Conservation (phyloP, 2,888 invertebrate genomes). For the Ornithoptera alexandrae region DNA sequence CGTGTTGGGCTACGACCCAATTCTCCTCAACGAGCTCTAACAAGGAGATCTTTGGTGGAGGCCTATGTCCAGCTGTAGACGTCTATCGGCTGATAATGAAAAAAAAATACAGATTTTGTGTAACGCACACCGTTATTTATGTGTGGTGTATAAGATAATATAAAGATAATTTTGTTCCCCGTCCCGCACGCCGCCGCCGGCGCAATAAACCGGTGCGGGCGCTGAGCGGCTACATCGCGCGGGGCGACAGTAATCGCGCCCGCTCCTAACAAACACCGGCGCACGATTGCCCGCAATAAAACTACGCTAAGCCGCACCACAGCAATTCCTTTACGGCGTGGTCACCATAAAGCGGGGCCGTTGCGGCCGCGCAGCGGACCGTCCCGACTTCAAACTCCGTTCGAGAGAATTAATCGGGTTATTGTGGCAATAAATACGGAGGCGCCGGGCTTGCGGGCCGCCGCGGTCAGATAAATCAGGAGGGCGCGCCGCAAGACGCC, state of each 20-base stretch:
- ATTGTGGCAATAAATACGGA: conserved; percentile 77
- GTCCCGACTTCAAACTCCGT: conserved; percentile 61
- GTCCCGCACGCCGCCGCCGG: not conserved
- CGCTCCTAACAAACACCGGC: conserved; percentile 17
- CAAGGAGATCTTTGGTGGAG: too few relatives aligned
- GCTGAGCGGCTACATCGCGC: conserved; percentile 13
- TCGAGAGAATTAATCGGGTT: conserved; percentile 73
- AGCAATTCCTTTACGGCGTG: conserved; percentile 24
- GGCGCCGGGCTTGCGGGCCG: conserved; percentile 69
- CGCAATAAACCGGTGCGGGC: conserved; percentile 3
- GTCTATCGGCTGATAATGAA: too few relatives aligned
- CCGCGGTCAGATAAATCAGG: conserved; percentile 75
- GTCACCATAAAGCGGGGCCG: conserved; percentile 36
- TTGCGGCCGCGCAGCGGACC: conserved; percentile 33
- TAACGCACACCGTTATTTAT: not conserved
- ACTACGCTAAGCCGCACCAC: conserved; percentile 19
- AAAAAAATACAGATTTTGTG: too few relatives aligned
- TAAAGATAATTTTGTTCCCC: not conserved
- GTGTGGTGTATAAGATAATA: not conserved
- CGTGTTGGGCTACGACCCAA: too few relatives aligned
- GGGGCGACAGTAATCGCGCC: conserved; percentile 23
- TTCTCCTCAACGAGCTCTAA: too few relatives aligned
- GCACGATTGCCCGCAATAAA: conserved; percentile 28
- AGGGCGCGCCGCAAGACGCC: conserved; percentile 66
- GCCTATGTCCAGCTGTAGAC: too few relatives aligned